Conservation (phyloP, 2,888 invertebrate genomes). For the Leptinotarsa juncta region DNA sequence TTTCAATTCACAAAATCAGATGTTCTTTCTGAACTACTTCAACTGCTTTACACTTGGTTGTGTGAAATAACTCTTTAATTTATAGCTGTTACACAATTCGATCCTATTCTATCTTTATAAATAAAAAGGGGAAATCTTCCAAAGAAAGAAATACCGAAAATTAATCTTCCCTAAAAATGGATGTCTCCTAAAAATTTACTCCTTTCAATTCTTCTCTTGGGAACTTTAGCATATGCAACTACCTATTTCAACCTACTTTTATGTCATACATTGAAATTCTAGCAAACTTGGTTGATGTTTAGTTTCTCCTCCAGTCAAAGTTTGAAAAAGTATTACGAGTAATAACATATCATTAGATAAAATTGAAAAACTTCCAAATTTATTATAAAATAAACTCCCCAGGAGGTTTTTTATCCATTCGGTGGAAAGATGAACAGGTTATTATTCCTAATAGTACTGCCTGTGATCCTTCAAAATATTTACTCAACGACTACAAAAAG, state of each 20-base stretch:
- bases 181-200: no score
- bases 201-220: no score
- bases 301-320: neutral
- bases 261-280: no score
- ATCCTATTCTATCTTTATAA: no score
- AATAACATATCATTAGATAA: neutral
- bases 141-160: no score
- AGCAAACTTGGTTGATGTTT: no score
- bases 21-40: neutral
- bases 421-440: neutral
- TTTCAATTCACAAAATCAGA: neutral
- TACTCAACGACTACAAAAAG: neutral
- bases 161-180: no score
- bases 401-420: neutral
- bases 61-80: neutral
- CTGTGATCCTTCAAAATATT: neutral
- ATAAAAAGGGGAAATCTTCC: no score
- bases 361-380: neutral
- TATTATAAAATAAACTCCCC: neutral
- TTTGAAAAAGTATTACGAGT: neutral
- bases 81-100: no score
- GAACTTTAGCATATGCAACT: no score
- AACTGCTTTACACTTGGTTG: neutral
- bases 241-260: no score
- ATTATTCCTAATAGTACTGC: neutral